Conservation (phyloP, 2,113 vertebrate species). For the Propithecus coquereli region DNA sequence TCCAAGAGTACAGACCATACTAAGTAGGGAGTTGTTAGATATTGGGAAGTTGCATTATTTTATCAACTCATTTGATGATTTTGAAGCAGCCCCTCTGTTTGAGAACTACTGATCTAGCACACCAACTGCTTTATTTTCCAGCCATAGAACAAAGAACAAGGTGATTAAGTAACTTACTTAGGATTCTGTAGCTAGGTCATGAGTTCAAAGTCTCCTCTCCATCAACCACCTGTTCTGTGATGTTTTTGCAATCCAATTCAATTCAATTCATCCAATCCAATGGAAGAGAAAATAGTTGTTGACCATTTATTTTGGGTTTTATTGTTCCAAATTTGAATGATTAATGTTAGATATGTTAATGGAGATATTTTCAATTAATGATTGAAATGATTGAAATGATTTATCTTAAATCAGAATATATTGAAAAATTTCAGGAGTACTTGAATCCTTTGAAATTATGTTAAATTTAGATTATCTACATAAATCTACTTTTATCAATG, state of each 20-base stretch:
- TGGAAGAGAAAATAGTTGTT: not conserved
- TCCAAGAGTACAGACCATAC: not conserved
- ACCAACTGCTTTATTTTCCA: not conserved
- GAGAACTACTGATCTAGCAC: not conserved
- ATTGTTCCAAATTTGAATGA: not conserved
- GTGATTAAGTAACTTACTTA: not conserved
- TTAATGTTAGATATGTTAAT: not conserved
- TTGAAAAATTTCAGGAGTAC: not conserved
- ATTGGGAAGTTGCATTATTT: not conserved
- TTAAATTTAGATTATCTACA: not conserved
- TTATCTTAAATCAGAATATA: slow-evolving; percentile 4
- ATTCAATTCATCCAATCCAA: not conserved
- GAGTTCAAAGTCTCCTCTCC: not conserved
- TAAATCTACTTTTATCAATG: not conserved
- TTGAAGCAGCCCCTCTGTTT: not conserved
- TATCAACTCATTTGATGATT: not conserved
- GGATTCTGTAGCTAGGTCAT: not conserved
- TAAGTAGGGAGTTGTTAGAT: not conserved
- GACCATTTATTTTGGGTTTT: not conserved
- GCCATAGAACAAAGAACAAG: not conserved
- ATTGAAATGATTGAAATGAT: too few relatives aligned
- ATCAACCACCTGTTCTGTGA: not conserved
- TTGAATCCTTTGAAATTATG: slow-evolving; percentile 7
- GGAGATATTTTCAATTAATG: not conserved
- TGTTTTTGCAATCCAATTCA: not conserved